Percentiles rank a stretch among this genome's conserved stretches.
Evolutionary conservation across 2,888 invertebrate genomes (phyloP).

Genomic region (Dasysyrphus tricinctus): DNA sequence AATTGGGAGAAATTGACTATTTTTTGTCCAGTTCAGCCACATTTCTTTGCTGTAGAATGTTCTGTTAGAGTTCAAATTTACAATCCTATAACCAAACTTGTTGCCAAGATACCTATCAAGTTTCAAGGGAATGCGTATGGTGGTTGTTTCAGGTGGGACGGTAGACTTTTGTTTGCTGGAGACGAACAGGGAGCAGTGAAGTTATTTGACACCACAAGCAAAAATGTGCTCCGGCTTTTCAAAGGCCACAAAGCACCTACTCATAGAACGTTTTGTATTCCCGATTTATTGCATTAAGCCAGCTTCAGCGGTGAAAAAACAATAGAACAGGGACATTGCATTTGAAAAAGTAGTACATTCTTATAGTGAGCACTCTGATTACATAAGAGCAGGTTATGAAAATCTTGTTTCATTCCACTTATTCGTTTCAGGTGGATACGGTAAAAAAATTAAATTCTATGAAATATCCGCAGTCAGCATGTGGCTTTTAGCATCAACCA

Average conservation of each 20-base stretch:
- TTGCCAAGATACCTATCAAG: constrained; percentile 90
- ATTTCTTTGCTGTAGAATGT: constrained; percentile 96
- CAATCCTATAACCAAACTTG: constrained; percentile 92
- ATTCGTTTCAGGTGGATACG: constrained; percentile 94
- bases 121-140: constrained; percentile 94
- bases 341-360: constrained; percentile 89
- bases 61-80: constrained; percentile 95
- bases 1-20: constrained; percentile 95
- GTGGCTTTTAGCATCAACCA: constrained; percentile 91
- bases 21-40: constrained; percentile 94
- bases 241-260: constrained; percentile 92
- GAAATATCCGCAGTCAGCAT: constrained; percentile 90
- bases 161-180: constrained; percentile 92
- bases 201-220: constrained; percentile 94
- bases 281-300: constrained; percentile 90
- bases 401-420: constrained; percentile 91
- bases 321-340: constrained; percentile 95
- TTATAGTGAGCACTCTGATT: constrained; percentile 90
- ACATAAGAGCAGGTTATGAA: constrained; percentile 92
- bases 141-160: constrained; percentile 92
- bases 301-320: constrained; percentile 97
- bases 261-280: constrained; percentile 92
- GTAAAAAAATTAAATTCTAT: constrained; percentile 93
- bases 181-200: constrained; percentile 94
- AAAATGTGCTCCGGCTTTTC: constrained; percentile 92